Base-by-base conservation (phyloP, 2,113 vertebrate species). In the Clarias macrocephalus region DNA sequence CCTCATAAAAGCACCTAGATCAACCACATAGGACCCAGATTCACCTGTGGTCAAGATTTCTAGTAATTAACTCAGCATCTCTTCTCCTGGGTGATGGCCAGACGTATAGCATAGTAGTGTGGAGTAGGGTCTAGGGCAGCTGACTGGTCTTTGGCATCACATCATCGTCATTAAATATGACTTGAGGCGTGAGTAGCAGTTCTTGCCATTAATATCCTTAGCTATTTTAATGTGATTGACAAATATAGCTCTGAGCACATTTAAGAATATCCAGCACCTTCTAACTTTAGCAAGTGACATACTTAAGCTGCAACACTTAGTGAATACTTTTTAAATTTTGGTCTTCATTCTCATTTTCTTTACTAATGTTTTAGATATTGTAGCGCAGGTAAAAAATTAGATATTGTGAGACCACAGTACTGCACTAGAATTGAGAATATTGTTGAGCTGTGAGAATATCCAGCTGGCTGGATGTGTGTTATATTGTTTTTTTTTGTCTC, bases 231-330 rank as follows among this genome's bases (percentile, higher is more conserved):
- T 73, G 83, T 73, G 72, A 85, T 59, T 83, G n/a, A 65, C 85
- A 89, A 89, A 88, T 83, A 80, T 83, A 89, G 84, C 79, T 75
- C 30, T 59, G 54, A 65, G 48, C 70, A 59, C 12, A 70, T 88
- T 86, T 79, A n/a, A 54, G 54, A 28, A 25, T 54, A 66, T 62
- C 23, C 2, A 57, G n/a, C 9, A 30, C 82, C n/a, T 57, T 54
- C 16, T 33, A 56, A 72, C 11, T 72, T 70, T 56, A 68, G 52
- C 52, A 59, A 79, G 3, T 19, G 2, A 19, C n/a, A 1, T 3
- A 59, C 25, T 57, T 11, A 54, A 57, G 57, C 6, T 80, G 15
- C 30, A 54, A 57, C n/a, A 79, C 25, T 52, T 19, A 56, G 6
- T 57, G 25, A 56, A 79, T 57, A 28, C 25, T 28, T 18, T 56